A percentile compares a stretch with the other conserved stretches of the same genome.
phyloP scores from a whole-genome alignment of 2,888 invertebrate genomes.

The Drosophila acutilabella region DNA sequence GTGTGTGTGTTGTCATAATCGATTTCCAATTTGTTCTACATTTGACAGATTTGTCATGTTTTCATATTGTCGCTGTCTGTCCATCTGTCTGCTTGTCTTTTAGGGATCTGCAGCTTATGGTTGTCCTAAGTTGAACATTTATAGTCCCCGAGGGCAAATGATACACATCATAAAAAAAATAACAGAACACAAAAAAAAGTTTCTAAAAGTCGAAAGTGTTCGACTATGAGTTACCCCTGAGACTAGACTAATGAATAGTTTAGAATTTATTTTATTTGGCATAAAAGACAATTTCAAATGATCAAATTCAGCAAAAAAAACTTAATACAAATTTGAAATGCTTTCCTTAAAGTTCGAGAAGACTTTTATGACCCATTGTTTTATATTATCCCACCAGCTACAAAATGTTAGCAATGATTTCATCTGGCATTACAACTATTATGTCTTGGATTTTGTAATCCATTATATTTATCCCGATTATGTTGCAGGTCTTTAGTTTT shows the following conservation, averaged over 20 bases:
- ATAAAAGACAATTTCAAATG: too few relatives aligned
- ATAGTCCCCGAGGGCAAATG: slow-evolving; percentile 6
- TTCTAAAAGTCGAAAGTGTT: background rate
- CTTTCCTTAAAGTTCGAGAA: too few relatives aligned
- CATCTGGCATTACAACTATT: background rate
- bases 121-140: slow-evolving; percentile 21
- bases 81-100: slow-evolving; percentile 6
- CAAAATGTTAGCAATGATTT: background rate
- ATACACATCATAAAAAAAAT: slow-evolving; percentile 5
- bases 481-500: background rate
- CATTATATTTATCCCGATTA: too few relatives aligned
- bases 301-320: too few relatives aligned
- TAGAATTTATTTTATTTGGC: too few relatives aligned
- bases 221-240: slow-evolving; percentile 3
- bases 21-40: slow-evolving; percentile 57
- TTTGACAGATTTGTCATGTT: slow-evolving; percentile 57
- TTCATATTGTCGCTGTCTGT: slow-evolving; percentile 25
- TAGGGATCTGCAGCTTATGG: slow-evolving; percentile 24
- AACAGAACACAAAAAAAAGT: background rate
- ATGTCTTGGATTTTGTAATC: slow-evolving; percentile 1
- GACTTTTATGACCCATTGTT: too few relatives aligned
- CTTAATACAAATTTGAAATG: background rate
- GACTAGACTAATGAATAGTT: background rate
- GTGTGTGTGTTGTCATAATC: slow-evolving; percentile 46
- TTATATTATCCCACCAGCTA: too few relatives aligned